Evolutionary conservation across 2,113 vertebrate genomes (phyloP), one percentile per base, ranked within the genome.

Genomic region (Saguinus midas): DNA sequence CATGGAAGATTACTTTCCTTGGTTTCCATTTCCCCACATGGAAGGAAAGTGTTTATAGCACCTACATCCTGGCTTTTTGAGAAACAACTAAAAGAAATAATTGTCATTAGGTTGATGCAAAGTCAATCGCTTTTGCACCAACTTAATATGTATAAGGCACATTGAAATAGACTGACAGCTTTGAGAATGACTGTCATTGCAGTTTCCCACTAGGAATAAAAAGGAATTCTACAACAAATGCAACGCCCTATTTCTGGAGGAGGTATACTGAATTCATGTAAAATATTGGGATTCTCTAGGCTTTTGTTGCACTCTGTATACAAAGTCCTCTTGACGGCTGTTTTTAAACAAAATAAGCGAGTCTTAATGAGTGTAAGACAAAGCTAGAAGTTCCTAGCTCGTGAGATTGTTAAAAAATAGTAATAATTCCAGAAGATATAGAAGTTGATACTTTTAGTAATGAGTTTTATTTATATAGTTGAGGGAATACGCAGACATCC

Each of bases 281-380:
- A 75, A 88, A 37, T 16, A 35, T 57, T 84, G 58, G 1, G 66
- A n/a, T 83, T 90, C 14, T 90, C 94, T 27, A 50, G 61, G 64
- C 18, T 73, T 84, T 86, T 87, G 25, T 40, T 57, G 3, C 80
- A 40, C 20, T 86, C n/a, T 87, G 79, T 92, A 94, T 84, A 57
- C 57, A 70, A 84, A 94, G 48, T 43, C 32, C 52, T 94, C 57
- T 64, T 88, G 61, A 90, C 37, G 92, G 72, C 8, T 79, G 13
- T 84, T 92, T 84, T 40, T 97, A 70, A 94, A 32, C 8, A 95
- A 95, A 86, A 75, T 73, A 83, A 96, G 64, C 0, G 40, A 85
- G 78, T 57, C 48, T 78, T 96, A 55, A 80, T 79, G 50, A 95
- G 32, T 17, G 2, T 32, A 57, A 78, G 61, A 81, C 85, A 82